These are phyloP conservation scores for Caenorhabditis sp. DNA, from an alignment of 2,888 invertebrate species.

Conservation along the genomic window DNA sequence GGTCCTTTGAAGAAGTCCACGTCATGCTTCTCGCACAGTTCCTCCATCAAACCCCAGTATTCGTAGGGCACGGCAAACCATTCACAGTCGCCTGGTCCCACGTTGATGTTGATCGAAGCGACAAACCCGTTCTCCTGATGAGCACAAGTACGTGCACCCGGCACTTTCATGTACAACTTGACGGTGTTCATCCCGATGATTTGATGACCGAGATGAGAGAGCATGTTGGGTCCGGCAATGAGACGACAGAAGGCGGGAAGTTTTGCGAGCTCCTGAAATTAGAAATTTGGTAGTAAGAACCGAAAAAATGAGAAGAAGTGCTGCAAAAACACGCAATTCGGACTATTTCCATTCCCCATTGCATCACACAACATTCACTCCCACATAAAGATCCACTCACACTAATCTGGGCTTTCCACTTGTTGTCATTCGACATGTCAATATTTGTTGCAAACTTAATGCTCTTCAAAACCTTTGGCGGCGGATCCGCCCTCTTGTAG, in stretches of 20 bases:
- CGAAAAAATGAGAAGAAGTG: too few relatives aligned
- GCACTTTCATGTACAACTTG: conserved; percentile 94
- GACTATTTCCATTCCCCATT: too few relatives aligned
- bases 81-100: conserved; percentile 99
- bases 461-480: conserved; percentile 81
- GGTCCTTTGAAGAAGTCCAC: conserved; percentile 96
- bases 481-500: conserved; percentile 5
- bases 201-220: conserved; percentile 97
- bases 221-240: conserved; percentile 97
- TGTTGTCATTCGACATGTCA: conserved; percentile 96
- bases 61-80: conserved; percentile 99
- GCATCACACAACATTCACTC: too few relatives aligned
- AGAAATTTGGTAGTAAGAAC: not conserved
- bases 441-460: conserved; percentile 96
- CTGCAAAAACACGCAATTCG: too few relatives aligned
- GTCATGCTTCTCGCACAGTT: conserved; percentile 92
- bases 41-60: conserved; percentile 96
- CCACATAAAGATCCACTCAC: conserved; percentile 49
- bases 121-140: conserved; percentile 99
- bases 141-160: conserved; percentile 84
- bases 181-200: conserved; percentile 99
- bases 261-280: conserved; percentile 88
- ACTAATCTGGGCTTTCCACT: conserved; percentile 93
- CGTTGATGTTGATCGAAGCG: conserved; percentile 95
- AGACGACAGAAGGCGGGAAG: conserved; percentile 97